Evolutionary conservation across 2,113 vertebrate genomes (phyloP).

Genomic region (Burhinus bistriatus): DNA sequence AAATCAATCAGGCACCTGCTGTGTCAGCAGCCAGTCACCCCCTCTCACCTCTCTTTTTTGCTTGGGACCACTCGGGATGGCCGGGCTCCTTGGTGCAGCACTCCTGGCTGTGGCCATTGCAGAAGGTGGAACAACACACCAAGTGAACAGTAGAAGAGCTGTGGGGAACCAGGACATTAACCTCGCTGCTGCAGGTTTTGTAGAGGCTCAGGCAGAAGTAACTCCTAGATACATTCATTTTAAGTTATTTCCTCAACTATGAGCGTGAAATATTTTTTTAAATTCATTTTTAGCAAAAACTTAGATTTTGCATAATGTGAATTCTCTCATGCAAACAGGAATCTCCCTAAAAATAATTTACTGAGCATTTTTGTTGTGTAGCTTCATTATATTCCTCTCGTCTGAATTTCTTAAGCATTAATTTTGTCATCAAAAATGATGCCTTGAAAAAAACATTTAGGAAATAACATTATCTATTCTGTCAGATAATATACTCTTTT

Average conservation of each 20-base stretch:
- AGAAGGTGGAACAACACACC: background rate
- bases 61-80: background rate
- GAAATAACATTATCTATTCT: background rate
- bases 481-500: background rate
- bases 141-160: background rate
- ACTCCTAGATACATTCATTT: background rate
- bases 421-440: background rate
- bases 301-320: background rate
- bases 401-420: background rate
- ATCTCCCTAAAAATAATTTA: background rate
- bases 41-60: background rate
- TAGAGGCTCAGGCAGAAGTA: background rate
- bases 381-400: background rate
- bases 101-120: background rate
- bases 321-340: background rate
- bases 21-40: rapidly evolving
- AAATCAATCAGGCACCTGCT: background rate
- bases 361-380: background rate
- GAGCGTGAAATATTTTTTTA: background rate
- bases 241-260: background rate
- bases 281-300: background rate
- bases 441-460: background rate
- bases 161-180: background rate
- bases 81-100: background rate
- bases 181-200: background rate